A percentile compares a stretch with the other conserved stretches of the same genome.
Conservation (phyloP, 1,140 invertebrate genomes). For the Telenomus remus region DNA sequence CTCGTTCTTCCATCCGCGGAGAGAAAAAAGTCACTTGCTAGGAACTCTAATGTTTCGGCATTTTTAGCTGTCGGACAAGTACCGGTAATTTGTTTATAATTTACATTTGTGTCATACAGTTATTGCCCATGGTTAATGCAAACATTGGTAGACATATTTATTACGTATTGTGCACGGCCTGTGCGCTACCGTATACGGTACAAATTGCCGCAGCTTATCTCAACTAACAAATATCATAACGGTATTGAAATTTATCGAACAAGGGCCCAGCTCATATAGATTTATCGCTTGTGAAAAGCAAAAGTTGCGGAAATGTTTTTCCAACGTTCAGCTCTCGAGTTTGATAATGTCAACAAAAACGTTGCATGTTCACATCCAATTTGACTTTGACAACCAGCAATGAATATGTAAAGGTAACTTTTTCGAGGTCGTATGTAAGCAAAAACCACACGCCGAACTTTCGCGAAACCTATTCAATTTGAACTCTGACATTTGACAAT, state of each 20-base stretch:
- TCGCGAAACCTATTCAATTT: no score
- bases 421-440: no score
- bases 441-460: no score
- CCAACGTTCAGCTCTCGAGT: neutral
- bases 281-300: conserved; percentile 20
- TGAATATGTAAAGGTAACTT: no score
- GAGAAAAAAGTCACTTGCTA: no score
- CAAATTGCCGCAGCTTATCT: conserved; percentile 33
- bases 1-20: no score
- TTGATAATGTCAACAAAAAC: neutral
- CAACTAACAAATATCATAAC: conserved; percentile 45
- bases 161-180: conserved; percentile 32
- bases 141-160: conserved; percentile 34
- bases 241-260: conserved; percentile 43
- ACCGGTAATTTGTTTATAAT: conserved; percentile 21
- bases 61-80: no score
- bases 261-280: conserved; percentile 11
- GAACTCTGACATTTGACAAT: no score
- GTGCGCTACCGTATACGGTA: conserved; percentile 35
- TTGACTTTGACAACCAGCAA: no score
- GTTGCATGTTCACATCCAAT: neutral
- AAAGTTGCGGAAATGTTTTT: conserved; percentile 6
- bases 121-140: conserved; percentile 14
- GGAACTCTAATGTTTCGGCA: no score
- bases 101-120: conserved; percentile 27